These are phyloP conservation scores for Physeter macrocephalus DNA, from an alignment of 2,113 vertebrate species.

Conservation along the genomic window DNA sequence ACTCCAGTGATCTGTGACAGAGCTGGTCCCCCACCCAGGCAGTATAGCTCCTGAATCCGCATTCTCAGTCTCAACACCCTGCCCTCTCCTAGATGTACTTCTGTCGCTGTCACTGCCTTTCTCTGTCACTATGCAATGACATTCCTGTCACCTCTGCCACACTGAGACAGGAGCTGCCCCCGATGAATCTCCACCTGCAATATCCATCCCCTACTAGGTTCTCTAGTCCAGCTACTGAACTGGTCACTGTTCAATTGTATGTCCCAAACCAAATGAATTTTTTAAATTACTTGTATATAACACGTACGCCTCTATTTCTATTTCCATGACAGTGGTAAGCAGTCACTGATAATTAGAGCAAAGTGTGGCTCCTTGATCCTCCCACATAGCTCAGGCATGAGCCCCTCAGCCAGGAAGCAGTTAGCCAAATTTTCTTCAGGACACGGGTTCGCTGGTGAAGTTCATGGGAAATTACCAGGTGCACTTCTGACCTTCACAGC, in stretches of 20 bases:
- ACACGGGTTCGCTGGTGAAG: not conserved
- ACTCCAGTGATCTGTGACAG: not conserved
- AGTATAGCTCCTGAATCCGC: not conserved
- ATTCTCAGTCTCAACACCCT: not conserved
- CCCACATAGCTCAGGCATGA: not conserved
- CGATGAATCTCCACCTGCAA: not conserved
- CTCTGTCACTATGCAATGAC: not conserved
- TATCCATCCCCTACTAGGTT: not conserved
- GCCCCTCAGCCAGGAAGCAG: not conserved
- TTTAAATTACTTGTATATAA: too few relatives aligned
- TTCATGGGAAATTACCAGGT: accelerated
- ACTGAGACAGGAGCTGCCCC: not conserved
- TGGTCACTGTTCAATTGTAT: too few relatives aligned
- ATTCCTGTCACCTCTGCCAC: not conserved
- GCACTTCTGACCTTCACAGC: not conserved
- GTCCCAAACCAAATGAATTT: not conserved
- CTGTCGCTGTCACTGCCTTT: not conserved
- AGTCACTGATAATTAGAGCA: not conserved
- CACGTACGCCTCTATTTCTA: not conserved
- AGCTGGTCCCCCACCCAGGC: not conserved
- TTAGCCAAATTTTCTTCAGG: not conserved
- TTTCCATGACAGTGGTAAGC: not conserved
- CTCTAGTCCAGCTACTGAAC: not conserved
- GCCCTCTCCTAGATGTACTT: not conserved
- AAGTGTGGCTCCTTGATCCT: accelerated